phyloP scores from a whole-genome alignment of 2,113 vertebrate genomes.

The Gymnarchus niloticus region DNA sequence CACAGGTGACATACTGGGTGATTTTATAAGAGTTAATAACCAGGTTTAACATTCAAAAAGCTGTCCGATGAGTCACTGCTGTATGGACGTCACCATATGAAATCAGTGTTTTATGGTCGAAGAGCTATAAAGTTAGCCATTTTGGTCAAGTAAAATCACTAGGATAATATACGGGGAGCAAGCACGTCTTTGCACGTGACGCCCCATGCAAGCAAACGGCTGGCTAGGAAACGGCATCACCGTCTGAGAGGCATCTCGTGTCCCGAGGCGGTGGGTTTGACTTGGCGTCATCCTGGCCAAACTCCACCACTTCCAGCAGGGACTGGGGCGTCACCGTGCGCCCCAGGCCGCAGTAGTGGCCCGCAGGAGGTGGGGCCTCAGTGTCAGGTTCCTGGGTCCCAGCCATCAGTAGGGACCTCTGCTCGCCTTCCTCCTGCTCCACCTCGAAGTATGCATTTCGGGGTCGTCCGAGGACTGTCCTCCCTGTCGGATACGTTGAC shows the following conservation, averaged over 20 bases:
- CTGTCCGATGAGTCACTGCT: background rate
- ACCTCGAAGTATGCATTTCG: slow-evolving; percentile 81
- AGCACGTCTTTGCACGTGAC: background rate
- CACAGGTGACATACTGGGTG: background rate
- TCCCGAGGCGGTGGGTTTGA: slow-evolving; percentile 43
- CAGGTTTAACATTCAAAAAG: background rate
- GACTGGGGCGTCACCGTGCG: slow-evolving; percentile 77
- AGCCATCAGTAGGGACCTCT: slow-evolving; percentile 82
- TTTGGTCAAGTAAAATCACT: background rate
- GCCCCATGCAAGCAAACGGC: background rate
- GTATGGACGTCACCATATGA: background rate
- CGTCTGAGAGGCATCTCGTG: too few species aligned
- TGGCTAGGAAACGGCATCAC: slow-evolving; percentile 13
- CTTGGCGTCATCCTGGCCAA: slow-evolving; percentile 48
- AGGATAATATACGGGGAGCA: background rate
- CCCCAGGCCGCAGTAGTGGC: slow-evolving; percentile 89
- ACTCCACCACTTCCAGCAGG: slow-evolving; percentile 56
- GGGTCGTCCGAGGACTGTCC: slow-evolving; percentile 87
- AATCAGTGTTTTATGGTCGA: background rate
- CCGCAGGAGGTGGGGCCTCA: slow-evolving; percentile 73
- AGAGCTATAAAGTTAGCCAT: background rate
- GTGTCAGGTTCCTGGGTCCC: slow-evolving; percentile 74
- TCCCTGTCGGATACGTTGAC: slow-evolving; percentile 53
- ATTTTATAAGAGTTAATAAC: background rate
- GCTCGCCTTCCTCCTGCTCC: slow-evolving; percentile 76